phyloP scores from a whole-genome alignment of 1,140 invertebrate genomes.

The Polypedilum pembai region DNA sequence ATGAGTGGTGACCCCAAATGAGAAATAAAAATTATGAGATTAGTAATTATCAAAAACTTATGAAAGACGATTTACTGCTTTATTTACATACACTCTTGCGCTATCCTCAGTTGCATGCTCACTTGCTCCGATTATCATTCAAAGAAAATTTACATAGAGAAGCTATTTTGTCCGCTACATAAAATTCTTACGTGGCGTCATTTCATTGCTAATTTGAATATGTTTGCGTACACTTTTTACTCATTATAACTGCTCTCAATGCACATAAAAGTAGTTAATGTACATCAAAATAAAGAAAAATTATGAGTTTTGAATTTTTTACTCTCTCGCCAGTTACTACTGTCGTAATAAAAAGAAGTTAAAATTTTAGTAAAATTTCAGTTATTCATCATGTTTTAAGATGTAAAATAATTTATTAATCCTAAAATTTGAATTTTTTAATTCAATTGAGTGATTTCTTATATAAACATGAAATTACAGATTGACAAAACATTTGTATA shows the following conservation, averaged over 20 bases:
- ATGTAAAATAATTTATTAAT: not conserved
- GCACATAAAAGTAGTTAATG: not conserved
- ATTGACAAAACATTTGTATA: not conserved
- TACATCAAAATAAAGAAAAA: not conserved
- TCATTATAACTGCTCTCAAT: not conserved
- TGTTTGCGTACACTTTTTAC: not conserved
- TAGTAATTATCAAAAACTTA: not conserved
- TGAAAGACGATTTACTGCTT: too few relatives aligned
- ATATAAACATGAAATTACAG: not conserved
- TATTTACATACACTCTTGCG: too few relatives aligned
- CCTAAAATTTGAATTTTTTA: not conserved
- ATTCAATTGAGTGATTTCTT: not conserved
- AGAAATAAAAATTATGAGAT: not conserved
- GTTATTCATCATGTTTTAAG: not conserved
- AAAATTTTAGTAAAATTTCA: not conserved
- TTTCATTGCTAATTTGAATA: constrained; percentile 19
- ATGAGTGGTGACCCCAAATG: not conserved
- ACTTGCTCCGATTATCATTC: not conserved
- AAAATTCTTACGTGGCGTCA: constrained; percentile 17
- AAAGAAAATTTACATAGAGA: constrained; percentile 15
- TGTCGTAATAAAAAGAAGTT: not conserved
- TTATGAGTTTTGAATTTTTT: not conserved
- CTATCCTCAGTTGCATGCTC: too few relatives aligned
- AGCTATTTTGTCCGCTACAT: constrained; percentile 22
- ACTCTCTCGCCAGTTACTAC: too few relatives aligned